phyloP scores from a whole-genome alignment of 2,797 vertebrate species.

The Lacerta bilineata region DNA sequence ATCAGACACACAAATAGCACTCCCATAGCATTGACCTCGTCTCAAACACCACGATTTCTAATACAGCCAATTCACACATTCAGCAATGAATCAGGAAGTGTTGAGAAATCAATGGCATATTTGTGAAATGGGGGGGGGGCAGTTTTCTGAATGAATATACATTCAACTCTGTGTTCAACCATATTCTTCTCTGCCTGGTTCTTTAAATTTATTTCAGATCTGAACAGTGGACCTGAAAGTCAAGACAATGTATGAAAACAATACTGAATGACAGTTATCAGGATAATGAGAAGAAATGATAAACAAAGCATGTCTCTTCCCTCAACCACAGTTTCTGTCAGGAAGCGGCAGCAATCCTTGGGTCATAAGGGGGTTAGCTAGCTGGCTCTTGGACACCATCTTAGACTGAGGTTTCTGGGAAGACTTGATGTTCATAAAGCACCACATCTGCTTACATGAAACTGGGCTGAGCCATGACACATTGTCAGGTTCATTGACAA shows the following conservation, averaged over 20 bases:
- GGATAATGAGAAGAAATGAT: constrained; percentile 45
- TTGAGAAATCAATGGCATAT: neutral
- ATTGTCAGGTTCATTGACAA: constrained; percentile 25
- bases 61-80: no score
- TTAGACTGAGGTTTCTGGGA: constrained; percentile 25
- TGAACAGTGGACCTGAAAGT: constrained; percentile 55
- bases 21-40: neutral
- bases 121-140: neutral
- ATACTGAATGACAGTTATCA: constrained; percentile 50
- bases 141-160: neutral
- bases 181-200: neutral
- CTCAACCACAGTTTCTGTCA: constrained; percentile 20
- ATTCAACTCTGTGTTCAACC: neutral
- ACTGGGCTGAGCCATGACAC: neutral
- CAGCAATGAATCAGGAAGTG: neutral
- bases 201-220: constrained; percentile 46
- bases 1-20: neutral
- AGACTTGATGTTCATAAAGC: constrained; percentile 1
- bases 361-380: neutral
- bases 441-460: neutral
- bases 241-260: constrained; percentile 41
- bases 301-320: constrained; percentile 19
- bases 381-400: constrained; percentile 19
- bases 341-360: constrained; percentile 53
- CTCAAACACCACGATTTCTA: neutral